Conservation (phyloP, 2,797 vertebrate genomes). For the Lepus oiostolus region DNA sequence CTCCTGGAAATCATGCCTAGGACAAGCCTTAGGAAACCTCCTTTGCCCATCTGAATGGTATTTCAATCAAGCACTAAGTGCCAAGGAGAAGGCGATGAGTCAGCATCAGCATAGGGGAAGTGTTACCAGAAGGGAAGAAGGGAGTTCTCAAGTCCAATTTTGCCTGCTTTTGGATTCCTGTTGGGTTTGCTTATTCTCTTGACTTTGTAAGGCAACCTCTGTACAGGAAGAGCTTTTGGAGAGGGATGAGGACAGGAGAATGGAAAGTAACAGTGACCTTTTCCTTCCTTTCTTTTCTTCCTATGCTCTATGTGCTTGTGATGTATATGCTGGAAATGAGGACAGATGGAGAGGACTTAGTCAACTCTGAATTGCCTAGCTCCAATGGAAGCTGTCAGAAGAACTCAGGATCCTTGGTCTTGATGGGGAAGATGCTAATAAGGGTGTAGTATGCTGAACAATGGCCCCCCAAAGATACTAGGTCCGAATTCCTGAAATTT, state of each 20-base stretch:
- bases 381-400: background rate
- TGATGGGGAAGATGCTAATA: background rate
- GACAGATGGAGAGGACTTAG: background rate
- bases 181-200: background rate
- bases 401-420: conserved; percentile 31
- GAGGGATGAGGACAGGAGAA: background rate
- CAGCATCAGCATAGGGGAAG: background rate
- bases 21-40: background rate
- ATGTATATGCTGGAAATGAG: background rate
- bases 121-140: background rate
- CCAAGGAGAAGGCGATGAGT: background rate
- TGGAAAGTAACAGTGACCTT: background rate
- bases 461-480: background rate
- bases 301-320: background rate
- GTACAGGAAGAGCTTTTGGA: background rate
- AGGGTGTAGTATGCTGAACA: background rate
- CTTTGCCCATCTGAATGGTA: background rate
- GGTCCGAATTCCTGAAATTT: background rate
- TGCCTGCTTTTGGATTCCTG: background rate
- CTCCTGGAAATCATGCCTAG: background rate
- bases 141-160: background rate
- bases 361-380: background rate
- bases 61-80: background rate
- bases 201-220: background rate
- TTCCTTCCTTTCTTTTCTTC: background rate